Evolutionary conservation across 2,113 vertebrate genomes (phyloP).

Genomic region (Pyxicephalus adspersus): DNA sequence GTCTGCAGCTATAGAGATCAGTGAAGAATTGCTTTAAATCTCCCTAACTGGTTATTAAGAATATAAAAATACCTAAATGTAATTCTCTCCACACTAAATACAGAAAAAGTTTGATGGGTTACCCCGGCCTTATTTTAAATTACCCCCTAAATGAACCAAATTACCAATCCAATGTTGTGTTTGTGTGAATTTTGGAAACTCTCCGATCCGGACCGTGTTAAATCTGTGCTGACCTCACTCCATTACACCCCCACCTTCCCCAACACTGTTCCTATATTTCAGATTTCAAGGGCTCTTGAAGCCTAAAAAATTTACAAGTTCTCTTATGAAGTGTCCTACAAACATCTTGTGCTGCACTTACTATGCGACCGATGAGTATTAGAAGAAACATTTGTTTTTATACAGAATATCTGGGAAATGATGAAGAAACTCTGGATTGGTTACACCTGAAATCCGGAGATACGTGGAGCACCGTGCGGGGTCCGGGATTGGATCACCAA

Average conservation of each 20-base stretch:
- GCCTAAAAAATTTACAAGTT: neutral
- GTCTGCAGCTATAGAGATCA: too few relatives aligned
- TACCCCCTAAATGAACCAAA: too few relatives aligned
- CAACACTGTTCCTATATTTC: too few relatives aligned
- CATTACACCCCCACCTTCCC: neutral
- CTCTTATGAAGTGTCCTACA: conserved; percentile 11
- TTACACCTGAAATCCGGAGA: neutral
- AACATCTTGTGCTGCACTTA: neutral
- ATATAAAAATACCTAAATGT: too few relatives aligned
- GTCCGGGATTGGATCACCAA: neutral
- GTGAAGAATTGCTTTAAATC: too few relatives aligned
- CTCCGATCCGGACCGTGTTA: neutral
- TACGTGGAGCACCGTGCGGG: too few relatives aligned
- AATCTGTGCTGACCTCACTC: neutral
- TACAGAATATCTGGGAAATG: neutral
- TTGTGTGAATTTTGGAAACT: neutral
- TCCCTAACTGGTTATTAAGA: too few relatives aligned
- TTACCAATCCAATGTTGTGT: neutral
- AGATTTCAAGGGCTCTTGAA: neutral
- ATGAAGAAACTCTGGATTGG: neutral
- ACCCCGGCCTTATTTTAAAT: too few relatives aligned
- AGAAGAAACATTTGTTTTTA: neutral
- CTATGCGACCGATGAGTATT: neutral
- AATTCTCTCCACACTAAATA: too few relatives aligned
- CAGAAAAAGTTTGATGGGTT: too few relatives aligned